Conservation (phyloP, 2,113 vertebrate genomes). For the Benitochromis conjunctus region DNA sequence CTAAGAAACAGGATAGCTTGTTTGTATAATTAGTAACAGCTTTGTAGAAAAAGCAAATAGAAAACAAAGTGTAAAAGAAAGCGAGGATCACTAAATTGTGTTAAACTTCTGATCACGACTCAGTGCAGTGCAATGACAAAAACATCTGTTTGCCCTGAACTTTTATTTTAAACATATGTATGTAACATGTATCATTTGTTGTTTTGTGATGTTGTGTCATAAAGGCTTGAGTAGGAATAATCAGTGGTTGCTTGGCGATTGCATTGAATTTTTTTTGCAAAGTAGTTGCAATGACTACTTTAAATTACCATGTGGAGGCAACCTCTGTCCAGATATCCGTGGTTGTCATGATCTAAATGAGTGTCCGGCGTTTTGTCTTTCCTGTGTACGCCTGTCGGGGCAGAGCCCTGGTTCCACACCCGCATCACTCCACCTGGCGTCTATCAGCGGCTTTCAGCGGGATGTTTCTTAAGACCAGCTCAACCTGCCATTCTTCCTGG, state of each 20-base stretch:
- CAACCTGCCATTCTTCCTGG: neutral
- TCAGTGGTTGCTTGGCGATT: neutral
- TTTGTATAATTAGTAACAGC: neutral
- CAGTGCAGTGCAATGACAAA: neutral
- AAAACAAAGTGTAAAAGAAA: neutral
- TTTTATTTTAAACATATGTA: neutral
- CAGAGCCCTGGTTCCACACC: neutral
- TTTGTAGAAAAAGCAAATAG: neutral
- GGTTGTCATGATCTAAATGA: neutral
- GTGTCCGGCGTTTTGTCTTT: neutral
- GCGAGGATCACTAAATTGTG: neutral
- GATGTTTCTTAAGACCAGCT: neutral
- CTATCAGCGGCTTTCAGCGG: neutral
- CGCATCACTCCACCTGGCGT: neutral
- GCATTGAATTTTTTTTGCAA: neutral
- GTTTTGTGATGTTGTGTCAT: neutral
- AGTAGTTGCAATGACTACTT: neutral
- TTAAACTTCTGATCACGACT: neutral
- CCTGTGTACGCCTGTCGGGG: neutral
- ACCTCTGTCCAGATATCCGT: neutral
- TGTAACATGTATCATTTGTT: accelerated
- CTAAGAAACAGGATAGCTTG: neutral
- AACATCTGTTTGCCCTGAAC: neutral
- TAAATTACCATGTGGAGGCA: neutral
- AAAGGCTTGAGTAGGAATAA: neutral